Conservation (phyloP, 2,797 vertebrate species). For the Enteromius anoplus region DNA sequence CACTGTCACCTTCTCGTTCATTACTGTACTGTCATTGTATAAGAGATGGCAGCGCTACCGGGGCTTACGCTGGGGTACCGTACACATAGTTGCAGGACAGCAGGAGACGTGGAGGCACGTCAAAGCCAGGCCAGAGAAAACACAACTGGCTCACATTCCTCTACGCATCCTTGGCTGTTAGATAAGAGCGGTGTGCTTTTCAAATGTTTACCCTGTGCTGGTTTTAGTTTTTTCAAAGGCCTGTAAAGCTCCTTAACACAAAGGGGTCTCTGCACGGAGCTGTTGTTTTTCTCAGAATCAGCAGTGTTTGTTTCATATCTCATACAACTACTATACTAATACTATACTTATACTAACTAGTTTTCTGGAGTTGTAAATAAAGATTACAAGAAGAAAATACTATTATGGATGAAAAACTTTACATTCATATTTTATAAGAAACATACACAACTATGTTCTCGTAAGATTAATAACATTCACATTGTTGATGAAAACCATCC, state of each 20-base stretch:
- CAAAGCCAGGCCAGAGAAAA: slow-evolving; percentile 48
- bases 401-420: not conserved
- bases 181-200: slow-evolving; percentile 18
- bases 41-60: not conserved
- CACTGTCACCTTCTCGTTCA: slow-evolving; percentile 27
- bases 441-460: not conserved
- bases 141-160: slow-evolving; percentile 28
- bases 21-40: not conserved
- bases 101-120: slow-evolving; percentile 13
- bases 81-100: slow-evolving; percentile 23
- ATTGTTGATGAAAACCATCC: not conserved
- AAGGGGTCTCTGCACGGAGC: not conserved
- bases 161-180: slow-evolving; percentile 11
- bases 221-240: slow-evolving; percentile 31
- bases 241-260: slow-evolving; percentile 34
- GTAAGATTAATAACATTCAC: not conserved
- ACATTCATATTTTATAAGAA: too few relatives aligned
- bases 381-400: not conserved
- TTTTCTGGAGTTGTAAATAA: not conserved
- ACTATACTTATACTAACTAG: too few relatives aligned
- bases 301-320: not conserved
- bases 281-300: slow-evolving; percentile 4
- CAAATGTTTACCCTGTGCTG: not conserved
- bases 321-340: not conserved
- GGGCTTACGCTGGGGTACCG: slow-evolving; percentile 30